Conservation (phyloP, 2,888 invertebrate genomes). For the Omphaloscelis lunosa region DNA sequence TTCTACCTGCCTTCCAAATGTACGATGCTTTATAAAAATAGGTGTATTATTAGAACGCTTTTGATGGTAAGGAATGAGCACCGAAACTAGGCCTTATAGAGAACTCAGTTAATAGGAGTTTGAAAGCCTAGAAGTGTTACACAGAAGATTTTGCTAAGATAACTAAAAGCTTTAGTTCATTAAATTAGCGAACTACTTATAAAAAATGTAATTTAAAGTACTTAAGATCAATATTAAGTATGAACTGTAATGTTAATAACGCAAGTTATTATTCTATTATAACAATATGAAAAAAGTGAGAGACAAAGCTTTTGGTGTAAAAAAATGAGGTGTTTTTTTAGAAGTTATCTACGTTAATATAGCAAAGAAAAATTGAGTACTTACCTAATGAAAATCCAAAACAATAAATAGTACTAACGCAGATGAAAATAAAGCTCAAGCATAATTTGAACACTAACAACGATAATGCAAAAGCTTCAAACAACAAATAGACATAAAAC, state of each 20-base stretch:
- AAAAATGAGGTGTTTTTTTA: not conserved
- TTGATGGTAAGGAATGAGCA: not conserved
- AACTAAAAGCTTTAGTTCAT: not conserved
- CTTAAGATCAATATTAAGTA: not conserved
- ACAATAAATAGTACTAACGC: conserved; percentile 2
- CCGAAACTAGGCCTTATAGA: not conserved
- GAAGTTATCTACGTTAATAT: not conserved
- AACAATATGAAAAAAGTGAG: not conserved
- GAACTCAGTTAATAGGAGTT: not conserved
- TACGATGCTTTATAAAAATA: conserved; percentile 18
- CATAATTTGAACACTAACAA: conserved; percentile 24
- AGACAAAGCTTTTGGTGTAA: not conserved
- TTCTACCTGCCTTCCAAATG: conserved; percentile 54
- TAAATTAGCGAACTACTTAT: not conserved
- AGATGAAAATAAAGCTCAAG: not conserved
- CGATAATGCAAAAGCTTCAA: conserved; percentile 32
- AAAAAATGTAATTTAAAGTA: not conserved
- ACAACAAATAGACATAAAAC: conserved; percentile 31
- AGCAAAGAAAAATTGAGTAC: not conserved
- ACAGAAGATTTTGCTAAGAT: not conserved
- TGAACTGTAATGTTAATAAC: not conserved
- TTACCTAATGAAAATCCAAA: not conserved
- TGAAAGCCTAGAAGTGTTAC: not conserved
- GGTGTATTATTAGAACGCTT: not conserved
- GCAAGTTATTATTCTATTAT: not conserved